Conservation (phyloP, 2,113 vertebrate species). For the Suricata suricatta region DNA sequence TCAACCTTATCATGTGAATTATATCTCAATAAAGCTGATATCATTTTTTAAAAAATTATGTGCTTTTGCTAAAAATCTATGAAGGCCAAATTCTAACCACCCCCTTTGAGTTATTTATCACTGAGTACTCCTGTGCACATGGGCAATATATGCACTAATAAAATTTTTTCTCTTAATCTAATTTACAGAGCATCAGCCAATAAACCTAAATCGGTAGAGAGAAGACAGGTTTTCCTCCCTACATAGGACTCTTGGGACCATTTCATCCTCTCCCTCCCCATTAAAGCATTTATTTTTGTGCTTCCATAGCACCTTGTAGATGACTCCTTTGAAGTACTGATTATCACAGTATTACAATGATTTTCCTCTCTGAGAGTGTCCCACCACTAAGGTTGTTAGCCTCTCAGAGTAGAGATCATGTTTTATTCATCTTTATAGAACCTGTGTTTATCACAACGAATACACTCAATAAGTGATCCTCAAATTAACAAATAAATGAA, state of each 20-base stretch:
- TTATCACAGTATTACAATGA: neutral
- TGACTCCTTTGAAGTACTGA: neutral
- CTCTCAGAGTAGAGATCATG: neutral
- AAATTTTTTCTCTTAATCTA: neutral
- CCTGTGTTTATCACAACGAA: neutral
- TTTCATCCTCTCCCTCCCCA: neutral
- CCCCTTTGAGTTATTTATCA: neutral
- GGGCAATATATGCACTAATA: neutral
- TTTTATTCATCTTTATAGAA: neutral
- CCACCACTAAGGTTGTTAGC: neutral
- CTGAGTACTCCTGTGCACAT: neutral
- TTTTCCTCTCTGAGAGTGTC: neutral
- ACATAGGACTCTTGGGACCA: neutral
- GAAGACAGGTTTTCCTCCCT: neutral
- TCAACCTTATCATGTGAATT: too few relatives aligned
- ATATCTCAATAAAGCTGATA: too few relatives aligned
- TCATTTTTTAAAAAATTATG: neutral
- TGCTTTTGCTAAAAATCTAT: neutral
- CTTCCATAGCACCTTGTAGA: neutral
- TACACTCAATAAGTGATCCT: neutral
- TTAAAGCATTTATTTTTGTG: neutral
- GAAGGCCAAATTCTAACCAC: neutral
- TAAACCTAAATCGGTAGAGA: neutral
- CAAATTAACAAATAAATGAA: neutral
- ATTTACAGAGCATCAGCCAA: neutral